A percentile compares a stretch with the other conserved stretches of the same genome.
Conservation (phyloP, 2,113 vertebrate genomes). For the Corythornis madagascariensis region DNA sequence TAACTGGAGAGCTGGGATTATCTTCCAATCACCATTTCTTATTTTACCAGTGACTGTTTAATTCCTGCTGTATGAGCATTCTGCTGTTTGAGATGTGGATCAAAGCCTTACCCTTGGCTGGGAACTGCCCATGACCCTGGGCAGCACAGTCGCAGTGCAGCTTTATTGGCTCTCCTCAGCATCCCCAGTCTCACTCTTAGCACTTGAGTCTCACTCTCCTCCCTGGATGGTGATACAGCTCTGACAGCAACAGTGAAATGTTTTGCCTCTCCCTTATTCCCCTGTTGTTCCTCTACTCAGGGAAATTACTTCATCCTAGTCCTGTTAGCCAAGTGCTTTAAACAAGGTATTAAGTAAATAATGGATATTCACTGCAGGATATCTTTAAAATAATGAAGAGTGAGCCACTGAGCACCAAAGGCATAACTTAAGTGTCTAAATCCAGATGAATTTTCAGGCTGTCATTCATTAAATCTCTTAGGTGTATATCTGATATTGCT, state of each 20-base stretch:
- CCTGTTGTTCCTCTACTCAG: neutral
- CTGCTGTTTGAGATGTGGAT: neutral
- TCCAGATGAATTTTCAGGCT: neutral
- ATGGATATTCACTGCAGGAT: neutral
- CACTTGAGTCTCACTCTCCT: neutral
- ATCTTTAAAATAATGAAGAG: neutral
- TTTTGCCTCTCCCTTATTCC: neutral
- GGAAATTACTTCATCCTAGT: neutral
- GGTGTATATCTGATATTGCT: neutral
- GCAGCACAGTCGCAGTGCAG: neutral
- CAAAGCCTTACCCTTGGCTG: neutral
- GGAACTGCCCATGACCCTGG: neutral
- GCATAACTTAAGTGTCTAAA: neutral
- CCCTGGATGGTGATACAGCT: neutral
- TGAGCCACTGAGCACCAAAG: neutral
- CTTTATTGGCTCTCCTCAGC: no score
- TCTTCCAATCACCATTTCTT: neutral
- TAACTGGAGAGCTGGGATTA: neutral
- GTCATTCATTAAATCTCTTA: neutral
- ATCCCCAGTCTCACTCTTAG: accelerated
- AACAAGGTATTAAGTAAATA: constrained; percentile 14
- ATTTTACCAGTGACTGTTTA: neutral
- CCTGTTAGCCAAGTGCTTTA: neutral
- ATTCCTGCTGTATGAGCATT: neutral
- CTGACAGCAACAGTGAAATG: neutral